phyloP scores from a whole-genome alignment of 2,113 vertebrate genomes.

The Actenoides hombroni region DNA sequence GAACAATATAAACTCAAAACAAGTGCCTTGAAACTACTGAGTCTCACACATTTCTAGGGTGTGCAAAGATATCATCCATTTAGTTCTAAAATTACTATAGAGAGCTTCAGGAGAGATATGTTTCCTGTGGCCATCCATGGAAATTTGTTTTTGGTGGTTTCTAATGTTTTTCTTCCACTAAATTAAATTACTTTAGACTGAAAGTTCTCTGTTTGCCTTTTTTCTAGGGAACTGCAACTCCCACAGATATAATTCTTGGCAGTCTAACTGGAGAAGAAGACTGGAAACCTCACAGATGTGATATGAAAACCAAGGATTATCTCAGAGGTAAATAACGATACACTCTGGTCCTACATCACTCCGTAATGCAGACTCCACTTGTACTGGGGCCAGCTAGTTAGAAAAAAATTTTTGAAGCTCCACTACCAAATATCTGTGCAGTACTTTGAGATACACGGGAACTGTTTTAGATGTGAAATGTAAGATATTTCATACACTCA shows the following conservation, averaged over 20 bases:
- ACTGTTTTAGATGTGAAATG: background rate
- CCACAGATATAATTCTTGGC: conserved; percentile 28
- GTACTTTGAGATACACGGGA: background rate
- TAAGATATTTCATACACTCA: background rate
- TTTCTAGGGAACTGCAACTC: conserved; percentile 22
- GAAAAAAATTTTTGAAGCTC: background rate
- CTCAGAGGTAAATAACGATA: conserved; percentile 4
- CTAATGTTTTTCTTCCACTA: conserved; percentile 1
- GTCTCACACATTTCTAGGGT: background rate
- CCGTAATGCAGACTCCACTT: background rate
- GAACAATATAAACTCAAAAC: too few relatives aligned
- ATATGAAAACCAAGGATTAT: conserved; percentile 18
- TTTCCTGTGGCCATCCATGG: background rate
- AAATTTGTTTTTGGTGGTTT: background rate
- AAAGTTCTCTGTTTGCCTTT: conserved; percentile 26
- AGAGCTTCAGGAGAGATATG: background rate
- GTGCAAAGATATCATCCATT: background rate
- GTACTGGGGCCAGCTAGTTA: background rate
- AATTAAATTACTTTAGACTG: conserved; percentile 2
- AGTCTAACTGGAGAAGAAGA: background rate
- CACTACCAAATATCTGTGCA: background rate
- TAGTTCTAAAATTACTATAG: background rate
- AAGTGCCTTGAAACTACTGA: background rate
- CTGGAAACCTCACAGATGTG: conserved; percentile 33
- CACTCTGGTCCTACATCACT: background rate